Percentiles rank a stretch among this genome's conserved stretches.
These are phyloP conservation scores for Eustalomyia histrio DNA, from an alignment of 2,888 invertebrate species.

Conservation along the genomic window DNA sequence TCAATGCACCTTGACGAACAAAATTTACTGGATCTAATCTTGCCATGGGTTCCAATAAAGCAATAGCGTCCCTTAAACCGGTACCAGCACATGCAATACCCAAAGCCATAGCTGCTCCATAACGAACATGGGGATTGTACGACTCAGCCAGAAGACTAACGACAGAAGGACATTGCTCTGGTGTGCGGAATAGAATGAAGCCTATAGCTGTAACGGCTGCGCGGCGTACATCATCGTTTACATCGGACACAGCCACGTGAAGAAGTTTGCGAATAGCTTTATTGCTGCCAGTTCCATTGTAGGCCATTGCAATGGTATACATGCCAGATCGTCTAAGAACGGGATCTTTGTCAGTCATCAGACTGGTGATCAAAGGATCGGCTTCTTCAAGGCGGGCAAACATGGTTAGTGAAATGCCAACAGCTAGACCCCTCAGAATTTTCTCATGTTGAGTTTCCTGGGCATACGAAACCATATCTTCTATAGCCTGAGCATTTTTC, in stretches of 20 bases:
- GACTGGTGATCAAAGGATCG: constrained; percentile 93
- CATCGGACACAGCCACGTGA: constrained; percentile 98
- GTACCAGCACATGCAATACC: constrained; percentile 99
- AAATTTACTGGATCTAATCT: constrained; percentile 99
- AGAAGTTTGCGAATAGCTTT: constrained; percentile 96
- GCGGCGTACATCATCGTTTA: constrained; percentile 98
- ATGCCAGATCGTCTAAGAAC: constrained; percentile 97
- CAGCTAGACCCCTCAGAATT: constrained; percentile 96
- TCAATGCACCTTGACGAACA: constrained; percentile 97
- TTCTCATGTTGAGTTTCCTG: constrained; percentile 97
- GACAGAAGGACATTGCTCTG: constrained; percentile 98
- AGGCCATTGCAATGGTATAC: constrained; percentile 99
- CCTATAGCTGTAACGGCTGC: constrained; percentile 99
- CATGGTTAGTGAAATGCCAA: constrained; percentile 98
- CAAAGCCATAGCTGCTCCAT: constrained; percentile 99
- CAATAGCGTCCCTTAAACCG: constrained; percentile 97
- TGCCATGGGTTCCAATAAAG: constrained; percentile 97
- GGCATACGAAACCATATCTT: constrained; percentile 96
- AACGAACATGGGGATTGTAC: constrained; percentile 99
- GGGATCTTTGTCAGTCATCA: constrained; percentile 96
- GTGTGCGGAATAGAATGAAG: constrained; percentile 94
- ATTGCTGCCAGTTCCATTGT: constrained; percentile 98
- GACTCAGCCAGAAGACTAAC: constrained; percentile 98
- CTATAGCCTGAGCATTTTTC: constrained; percentile 91
- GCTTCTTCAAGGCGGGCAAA: constrained; percentile 98